Evolutionary conservation across 2,797 vertebrate species (phyloP).

Genomic region (Molossus molossus): DNA sequence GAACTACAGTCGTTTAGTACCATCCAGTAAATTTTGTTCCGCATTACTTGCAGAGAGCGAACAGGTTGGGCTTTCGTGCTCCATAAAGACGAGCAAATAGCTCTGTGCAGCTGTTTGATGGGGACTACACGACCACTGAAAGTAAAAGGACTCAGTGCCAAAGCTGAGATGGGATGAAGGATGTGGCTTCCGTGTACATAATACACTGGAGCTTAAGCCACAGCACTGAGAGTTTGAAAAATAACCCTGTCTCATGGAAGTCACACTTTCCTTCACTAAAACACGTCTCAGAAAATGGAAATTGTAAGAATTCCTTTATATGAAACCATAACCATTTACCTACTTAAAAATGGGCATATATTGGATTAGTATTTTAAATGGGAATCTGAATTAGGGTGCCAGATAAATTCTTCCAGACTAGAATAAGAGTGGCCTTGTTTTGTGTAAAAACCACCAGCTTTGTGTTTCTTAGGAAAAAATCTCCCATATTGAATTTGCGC

Average conservation of each 20-base stretch:
- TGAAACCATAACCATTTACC: conserved; percentile 45
- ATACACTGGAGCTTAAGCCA: not conserved
- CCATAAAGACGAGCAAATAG: conserved; percentile 72
- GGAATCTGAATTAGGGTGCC: conserved; percentile 51
- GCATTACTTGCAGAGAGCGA: conserved; percentile 80
- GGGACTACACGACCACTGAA: conserved; percentile 5
- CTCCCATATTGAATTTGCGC: conserved; percentile 63
- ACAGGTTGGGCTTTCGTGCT: conserved; percentile 65
- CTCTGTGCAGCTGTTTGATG: conserved; percentile 73
- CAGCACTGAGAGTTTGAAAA: conserved; percentile 19
- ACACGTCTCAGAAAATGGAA: not conserved
- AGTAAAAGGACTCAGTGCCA: conserved; percentile 27
- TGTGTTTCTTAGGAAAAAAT: conserved; percentile 57
- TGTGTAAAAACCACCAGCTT: conserved; percentile 63
- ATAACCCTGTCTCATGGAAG: not conserved
- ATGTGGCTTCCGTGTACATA: not conserved
- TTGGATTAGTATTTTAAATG: conserved; percentile 70
- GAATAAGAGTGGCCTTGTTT: conserved; percentile 73
- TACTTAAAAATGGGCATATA: conserved; percentile 62
- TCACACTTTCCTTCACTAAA: not conserved
- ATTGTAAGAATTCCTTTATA: conserved; percentile 36
- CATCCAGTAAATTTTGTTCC: conserved; percentile 77
- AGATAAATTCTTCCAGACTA: conserved; percentile 72
- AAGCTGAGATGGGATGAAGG: conserved; percentile 20
- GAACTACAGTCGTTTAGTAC: conserved; percentile 74